phyloP scores from a whole-genome alignment of 1,140 invertebrate species.

The Pectinophora gossypiella region DNA sequence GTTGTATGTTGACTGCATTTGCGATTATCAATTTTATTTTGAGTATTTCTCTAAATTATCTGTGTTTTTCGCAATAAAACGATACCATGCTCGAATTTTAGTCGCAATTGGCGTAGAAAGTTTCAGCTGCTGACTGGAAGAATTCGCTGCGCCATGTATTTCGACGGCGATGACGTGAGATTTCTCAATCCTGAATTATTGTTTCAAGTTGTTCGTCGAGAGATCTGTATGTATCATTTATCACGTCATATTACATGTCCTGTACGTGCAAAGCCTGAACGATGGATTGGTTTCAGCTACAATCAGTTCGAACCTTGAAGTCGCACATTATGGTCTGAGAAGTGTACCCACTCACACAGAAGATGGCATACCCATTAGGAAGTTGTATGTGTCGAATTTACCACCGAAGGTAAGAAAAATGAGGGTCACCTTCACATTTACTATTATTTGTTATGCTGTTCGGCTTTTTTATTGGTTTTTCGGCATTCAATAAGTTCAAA shows the following conservation, averaged over 20 bases:
- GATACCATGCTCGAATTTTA: constrained; percentile 33
- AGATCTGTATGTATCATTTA: constrained; percentile 45
- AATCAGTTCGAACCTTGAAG: constrained; percentile 35
- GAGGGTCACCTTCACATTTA: neutral
- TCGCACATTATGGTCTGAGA: constrained; percentile 33
- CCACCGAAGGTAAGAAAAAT: constrained; percentile 52
- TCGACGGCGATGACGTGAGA: constrained; percentile 41
- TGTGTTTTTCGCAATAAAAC: constrained; percentile 31
- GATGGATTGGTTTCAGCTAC: constrained; percentile 34
- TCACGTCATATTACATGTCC: constrained; percentile 2
- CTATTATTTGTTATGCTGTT: too few species aligned
- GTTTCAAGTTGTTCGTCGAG: constrained; percentile 43
- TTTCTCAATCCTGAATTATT: constrained; percentile 39
- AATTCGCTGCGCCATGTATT: constrained; percentile 44
- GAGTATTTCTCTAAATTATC: constrained; percentile 53
- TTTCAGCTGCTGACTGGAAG: constrained; percentile 18
- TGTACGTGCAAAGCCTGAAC: neutral
- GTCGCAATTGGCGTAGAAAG: constrained; percentile 13
- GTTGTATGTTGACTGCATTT: constrained; percentile 59
- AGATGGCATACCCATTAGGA: constrained; percentile 68
- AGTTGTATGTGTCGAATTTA: constrained; percentile 62
- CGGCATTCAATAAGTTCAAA: too few species aligned
- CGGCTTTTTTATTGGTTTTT: too few species aligned
- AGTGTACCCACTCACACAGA: constrained; percentile 64
- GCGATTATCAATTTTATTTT: constrained; percentile 49